Evolutionary conservation across 2,888 invertebrate species (phyloP).

Genomic region (Chorisops tibialis): DNA sequence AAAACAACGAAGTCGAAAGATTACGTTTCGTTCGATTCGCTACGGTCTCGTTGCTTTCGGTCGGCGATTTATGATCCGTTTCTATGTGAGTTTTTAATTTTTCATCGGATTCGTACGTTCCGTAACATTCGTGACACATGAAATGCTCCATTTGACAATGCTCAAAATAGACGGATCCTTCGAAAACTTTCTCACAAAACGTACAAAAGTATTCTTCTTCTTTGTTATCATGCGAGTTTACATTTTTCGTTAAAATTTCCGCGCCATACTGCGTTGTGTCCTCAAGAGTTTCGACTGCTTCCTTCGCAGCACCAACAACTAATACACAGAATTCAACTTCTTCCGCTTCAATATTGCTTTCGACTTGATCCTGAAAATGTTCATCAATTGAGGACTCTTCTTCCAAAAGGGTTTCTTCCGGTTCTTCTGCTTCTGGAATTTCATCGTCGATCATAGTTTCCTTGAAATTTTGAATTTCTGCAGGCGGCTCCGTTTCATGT

Average conservation of each 20-base stretch:
- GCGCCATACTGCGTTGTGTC: too few relatives aligned
- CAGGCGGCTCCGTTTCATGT: background rate
- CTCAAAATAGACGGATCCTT: background rate
- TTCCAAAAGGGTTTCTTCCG: background rate
- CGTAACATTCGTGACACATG: constrained; percentile 14
- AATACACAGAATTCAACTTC: too few relatives aligned
- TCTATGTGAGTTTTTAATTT: constrained; percentile 10
- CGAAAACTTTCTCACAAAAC: constrained; percentile 4
- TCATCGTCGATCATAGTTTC: background rate
- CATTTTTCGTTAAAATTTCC: too few relatives aligned
- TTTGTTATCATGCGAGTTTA: too few relatives aligned
- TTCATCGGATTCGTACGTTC: background rate
- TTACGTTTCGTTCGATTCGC: background rate
- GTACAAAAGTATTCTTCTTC: background rate
- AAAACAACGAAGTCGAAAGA: constrained; percentile 11
- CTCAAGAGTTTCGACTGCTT: too few relatives aligned
- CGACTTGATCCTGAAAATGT: background rate
- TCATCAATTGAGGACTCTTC: background rate
- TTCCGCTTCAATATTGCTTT: background rate
- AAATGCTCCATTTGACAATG: background rate
- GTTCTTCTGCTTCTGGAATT: background rate
- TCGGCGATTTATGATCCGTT: background rate
- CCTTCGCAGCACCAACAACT: too few relatives aligned
- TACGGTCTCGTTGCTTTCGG: too few relatives aligned
- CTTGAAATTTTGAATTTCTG: background rate